Conservation (phyloP, 2,888 invertebrate genomes). For the Eumacrocentrus americanus region DNA sequence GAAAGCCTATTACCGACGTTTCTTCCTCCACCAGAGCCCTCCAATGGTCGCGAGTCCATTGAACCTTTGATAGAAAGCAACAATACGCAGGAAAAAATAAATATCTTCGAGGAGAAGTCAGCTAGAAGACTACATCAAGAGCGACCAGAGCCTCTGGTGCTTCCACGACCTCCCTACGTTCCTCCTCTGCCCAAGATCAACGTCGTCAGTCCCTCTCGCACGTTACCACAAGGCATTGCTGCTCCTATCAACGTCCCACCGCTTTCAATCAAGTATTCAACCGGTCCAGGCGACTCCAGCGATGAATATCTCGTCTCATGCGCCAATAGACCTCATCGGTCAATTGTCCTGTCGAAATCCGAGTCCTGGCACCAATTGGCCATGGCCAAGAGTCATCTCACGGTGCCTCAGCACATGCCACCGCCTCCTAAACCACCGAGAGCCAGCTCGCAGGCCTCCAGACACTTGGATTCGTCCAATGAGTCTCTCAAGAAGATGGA, state of each 20-base stretch:
- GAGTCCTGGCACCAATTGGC: conserved; percentile 82
- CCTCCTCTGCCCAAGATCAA: conserved; percentile 41
- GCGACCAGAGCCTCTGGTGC: conserved; percentile 41
- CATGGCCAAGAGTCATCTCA: conserved; percentile 48
- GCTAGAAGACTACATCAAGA: conserved; percentile 35
- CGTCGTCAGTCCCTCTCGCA: conserved; percentile 39
- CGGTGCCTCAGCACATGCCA: conserved; percentile 54
- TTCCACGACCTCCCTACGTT: conserved; percentile 32
- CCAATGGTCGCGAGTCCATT: conserved; percentile 1
- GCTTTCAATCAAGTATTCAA: conserved; percentile 28
- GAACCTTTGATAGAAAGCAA: conserved; percentile 41
- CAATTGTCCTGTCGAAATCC: conserved; percentile 67
- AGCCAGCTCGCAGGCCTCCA: conserved; percentile 68
- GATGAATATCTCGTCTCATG: conserved; percentile 58
- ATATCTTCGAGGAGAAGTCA: conserved; percentile 45
- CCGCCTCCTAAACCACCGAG: conserved; percentile 61
- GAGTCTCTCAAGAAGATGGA: conserved; percentile 56
- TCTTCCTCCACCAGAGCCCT: neutral
- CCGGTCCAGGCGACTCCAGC: conserved; percentile 51
- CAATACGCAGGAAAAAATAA: conserved; percentile 49
- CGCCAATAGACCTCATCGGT: conserved; percentile 51
- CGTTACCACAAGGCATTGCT: conserved; percentile 1
- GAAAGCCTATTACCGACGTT: neutral
- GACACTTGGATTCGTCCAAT: conserved; percentile 36
- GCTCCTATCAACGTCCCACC: conserved; percentile 27